Evolutionary conservation across 2,888 invertebrate species (phyloP), one percentile per base, ranked within the genome.

Genomic region (Eumacrocentrus americanus): DNA sequence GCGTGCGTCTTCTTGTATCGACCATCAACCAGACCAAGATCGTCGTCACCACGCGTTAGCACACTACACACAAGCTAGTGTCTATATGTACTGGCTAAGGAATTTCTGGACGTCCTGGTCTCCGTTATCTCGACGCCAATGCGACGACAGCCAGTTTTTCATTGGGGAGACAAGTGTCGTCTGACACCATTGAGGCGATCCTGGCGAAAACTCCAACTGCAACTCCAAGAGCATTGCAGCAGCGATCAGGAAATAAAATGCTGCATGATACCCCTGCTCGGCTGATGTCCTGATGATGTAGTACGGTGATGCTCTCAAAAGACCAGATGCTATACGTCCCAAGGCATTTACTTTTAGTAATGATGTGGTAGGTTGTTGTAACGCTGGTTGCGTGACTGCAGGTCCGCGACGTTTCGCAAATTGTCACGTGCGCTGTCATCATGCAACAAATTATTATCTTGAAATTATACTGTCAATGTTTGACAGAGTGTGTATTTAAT

Each of bases 91-190:
- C 23, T 25, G 12, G 7, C 52, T 18, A 20, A 44, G 35, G 46
- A 58, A 58, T 58, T 51, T 37, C 37, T 11, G 42, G 14, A 46
- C 47, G 56, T 52, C 50, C 12, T 25, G 57, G 58, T 18, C 25
- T 20, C 63, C 29, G 29, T 65, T 40, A 22, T 37, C 22, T 22
- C 47, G 61, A 60, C 72, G 73, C 75, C 68, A 63, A 60, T 74
- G 70, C 40, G 56, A 67, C 71, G 70, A 73, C 76, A 72, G 75
- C 77, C 75, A 78, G 78, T 78, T 78, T 78, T 78, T 78, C 77
- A 74, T 42, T 56, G 69, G 68, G 25, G 53, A 47, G 76, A 77
- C 77, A 78, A 77, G 76, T 78, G 78, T 78, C 73, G 75, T 64
- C 67, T 70, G 73, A 78, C 78, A 78, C 77, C 74, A 70, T 71